These are phyloP conservation scores for Agapornis canus DNA, from an alignment of 2,797 vertebrate genomes.

Conservation along the genomic window DNA sequence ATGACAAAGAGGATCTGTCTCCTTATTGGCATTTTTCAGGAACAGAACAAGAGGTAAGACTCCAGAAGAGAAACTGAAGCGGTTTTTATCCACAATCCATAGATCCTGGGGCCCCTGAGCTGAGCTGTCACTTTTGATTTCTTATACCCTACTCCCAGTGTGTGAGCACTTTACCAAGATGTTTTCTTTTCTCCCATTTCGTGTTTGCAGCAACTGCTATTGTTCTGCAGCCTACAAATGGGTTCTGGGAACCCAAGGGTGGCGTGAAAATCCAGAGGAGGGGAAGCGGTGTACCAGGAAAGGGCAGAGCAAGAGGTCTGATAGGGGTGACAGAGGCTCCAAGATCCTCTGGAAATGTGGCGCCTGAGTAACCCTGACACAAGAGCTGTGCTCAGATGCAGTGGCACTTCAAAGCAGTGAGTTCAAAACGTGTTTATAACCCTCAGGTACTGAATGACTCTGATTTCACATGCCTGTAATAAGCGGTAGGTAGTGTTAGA, in stretches of 20 bases:
- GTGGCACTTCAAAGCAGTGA: not conserved
- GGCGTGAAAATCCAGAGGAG: not conserved
- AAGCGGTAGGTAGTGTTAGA: not conserved
- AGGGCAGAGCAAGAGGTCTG: slow-evolving; percentile 17
- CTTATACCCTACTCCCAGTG: slow-evolving; percentile 13
- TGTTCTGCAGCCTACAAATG: slow-evolving; percentile 7
- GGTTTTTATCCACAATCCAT: not conserved
- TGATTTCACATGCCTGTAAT: not conserved
- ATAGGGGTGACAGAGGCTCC: not conserved
- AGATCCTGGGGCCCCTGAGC: slow-evolving; percentile 5
- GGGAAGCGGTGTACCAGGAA: slow-evolving; percentile 25
- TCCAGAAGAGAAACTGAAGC: not conserved
- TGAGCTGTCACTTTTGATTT: slow-evolving; percentile 55
- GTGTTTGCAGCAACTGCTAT: slow-evolving; percentile 31
- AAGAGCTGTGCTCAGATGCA: not conserved
- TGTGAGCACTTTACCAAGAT: slow-evolving; percentile 34
- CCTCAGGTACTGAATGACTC: not conserved
- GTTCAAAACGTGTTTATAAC: not conserved
- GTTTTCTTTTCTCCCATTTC: slow-evolving; percentile 14
- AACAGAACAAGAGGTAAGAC: not conserved
- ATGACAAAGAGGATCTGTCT: slow-evolving; percentile 5
- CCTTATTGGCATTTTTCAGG: slow-evolving; percentile 22
- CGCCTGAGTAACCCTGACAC: not conserved
- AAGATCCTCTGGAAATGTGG: not conserved
- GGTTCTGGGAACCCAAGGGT: slow-evolving; percentile 46